Conservation (phyloP, 2,888 invertebrate genomes). For the Agrochola lychnidis region DNA sequence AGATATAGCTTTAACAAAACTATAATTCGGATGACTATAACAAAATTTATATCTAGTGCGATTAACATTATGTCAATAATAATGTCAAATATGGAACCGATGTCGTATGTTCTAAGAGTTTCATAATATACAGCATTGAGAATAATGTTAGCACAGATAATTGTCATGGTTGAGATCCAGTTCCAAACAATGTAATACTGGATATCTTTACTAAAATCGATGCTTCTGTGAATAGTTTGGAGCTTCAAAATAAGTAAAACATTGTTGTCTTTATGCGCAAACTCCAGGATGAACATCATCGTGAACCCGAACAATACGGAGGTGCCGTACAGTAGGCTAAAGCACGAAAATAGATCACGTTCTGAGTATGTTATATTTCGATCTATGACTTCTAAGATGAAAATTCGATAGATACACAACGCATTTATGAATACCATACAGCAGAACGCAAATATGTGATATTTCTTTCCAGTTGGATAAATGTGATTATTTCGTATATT, state of each 20-base stretch:
- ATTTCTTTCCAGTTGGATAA: conserved; percentile 17
- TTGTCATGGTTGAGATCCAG: neutral
- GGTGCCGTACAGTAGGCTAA: neutral
- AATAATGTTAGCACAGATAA: neutral
- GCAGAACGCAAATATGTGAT: conserved; percentile 11
- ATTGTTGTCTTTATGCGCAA: neutral
- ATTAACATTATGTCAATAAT: neutral
- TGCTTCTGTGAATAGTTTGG: neutral
- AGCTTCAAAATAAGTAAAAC: neutral
- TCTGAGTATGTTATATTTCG: neutral
- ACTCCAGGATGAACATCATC: neutral
- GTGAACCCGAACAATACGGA: neutral
- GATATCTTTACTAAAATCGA: neutral
- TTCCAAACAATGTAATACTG: neutral
- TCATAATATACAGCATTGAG: neutral
- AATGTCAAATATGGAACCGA: neutral
- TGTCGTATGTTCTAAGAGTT: neutral
- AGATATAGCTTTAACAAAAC: neutral
- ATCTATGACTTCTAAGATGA: neutral
- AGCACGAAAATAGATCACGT: neutral
- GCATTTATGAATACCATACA: neutral
- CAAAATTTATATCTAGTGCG: neutral
- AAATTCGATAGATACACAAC: neutral
- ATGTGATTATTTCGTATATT: conserved; percentile 34
- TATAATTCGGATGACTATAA: neutral